phyloP scores from a whole-genome alignment of 2,888 invertebrate genomes.

The Eulithis testata region DNA sequence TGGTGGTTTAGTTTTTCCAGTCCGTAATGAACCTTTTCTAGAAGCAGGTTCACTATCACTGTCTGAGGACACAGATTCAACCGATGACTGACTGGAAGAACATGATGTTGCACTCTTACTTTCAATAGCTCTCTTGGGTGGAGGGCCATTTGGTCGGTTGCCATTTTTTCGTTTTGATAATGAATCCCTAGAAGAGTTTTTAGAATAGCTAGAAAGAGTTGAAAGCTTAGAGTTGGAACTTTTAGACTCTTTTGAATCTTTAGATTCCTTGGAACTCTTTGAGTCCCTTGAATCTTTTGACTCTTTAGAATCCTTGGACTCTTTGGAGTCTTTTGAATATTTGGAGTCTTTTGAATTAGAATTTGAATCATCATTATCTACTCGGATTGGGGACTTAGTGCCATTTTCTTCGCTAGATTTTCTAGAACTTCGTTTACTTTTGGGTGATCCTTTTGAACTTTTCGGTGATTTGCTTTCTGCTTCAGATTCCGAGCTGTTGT shows the following conservation, averaged over 20 bases:
- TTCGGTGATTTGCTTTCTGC: constrained; percentile 68
- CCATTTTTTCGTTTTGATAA: constrained; percentile 64
- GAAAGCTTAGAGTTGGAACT: constrained; percentile 25
- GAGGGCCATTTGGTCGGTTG: constrained; percentile 69
- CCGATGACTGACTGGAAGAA: constrained; percentile 76
- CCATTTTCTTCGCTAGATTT: constrained; percentile 75
- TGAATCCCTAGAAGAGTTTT: constrained; percentile 31
- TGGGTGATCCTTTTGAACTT: constrained; percentile 48
- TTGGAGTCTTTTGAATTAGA: constrained; percentile 46
- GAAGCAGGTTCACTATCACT: constrained; percentile 71
- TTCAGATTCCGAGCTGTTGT: constrained; percentile 85
- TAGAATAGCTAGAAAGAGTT: constrained; percentile 25
- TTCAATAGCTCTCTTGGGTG: constrained; percentile 71
- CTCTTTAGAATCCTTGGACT: constrained; percentile 32
- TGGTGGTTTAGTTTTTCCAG: constrained; percentile 71
- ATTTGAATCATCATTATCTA: constrained; percentile 67
- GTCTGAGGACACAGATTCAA: constrained; percentile 75
- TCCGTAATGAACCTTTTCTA: constrained; percentile 67
- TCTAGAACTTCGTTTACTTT: constrained; percentile 62
- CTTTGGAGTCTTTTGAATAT: constrained; percentile 30
- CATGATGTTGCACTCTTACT: constrained; percentile 76
- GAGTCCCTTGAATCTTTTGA: constrained; percentile 20
- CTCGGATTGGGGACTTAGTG: constrained; percentile 52
- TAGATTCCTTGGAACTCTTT: constrained; percentile 32
- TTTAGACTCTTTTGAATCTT: constrained; percentile 52